Conservation (phyloP, 2,113 vertebrate genomes). For the Salvator merianae region DNA sequence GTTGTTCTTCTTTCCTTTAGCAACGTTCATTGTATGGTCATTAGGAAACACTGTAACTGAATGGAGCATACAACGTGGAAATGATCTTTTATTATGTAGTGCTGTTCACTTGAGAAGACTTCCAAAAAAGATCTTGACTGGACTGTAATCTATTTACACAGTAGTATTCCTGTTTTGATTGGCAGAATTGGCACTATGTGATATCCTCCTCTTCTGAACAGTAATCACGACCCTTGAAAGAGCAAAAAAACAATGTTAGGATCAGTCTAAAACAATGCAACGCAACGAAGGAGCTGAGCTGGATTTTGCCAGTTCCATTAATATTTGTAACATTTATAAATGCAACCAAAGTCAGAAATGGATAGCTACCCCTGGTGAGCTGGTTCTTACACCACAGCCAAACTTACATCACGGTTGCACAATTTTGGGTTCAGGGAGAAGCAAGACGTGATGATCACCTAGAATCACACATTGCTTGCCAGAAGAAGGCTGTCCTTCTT, state of each 20-base stretch:
- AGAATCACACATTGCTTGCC: too few species aligned
- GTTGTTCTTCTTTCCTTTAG: conserved; percentile 63
- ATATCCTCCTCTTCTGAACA: conserved; percentile 96
- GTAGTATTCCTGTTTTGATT: conserved; percentile 67
- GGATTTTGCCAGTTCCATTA: too few species aligned
- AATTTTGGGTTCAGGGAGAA: too few species aligned
- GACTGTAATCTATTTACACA: conserved; percentile 83
- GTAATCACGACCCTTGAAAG: conserved; percentile 89
- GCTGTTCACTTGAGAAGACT: conserved; percentile 71
- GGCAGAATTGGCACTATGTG: conserved; percentile 85
- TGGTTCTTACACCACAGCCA: too few species aligned
- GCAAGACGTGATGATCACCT: too few species aligned
- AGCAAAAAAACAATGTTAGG: background rate
- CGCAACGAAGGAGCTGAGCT: too few species aligned
- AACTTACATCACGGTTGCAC: too few species aligned
- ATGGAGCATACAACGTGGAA: conserved; percentile 76
- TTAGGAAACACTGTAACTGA: conserved; percentile 80
- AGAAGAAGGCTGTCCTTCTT: too few species aligned
- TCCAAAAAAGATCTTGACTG: conserved; percentile 67
- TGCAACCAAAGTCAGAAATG: too few species aligned
- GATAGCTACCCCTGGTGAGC: too few species aligned
- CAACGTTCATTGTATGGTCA: conserved; percentile 75
- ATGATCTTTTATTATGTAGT: conserved; percentile 71
- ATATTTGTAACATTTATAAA: too few species aligned
- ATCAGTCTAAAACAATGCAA: background rate